Evolutionary conservation across 30 jellyfish, hydroid and myxozoan genomes (phyloP).

Genomic region (Chrysaora quinquecirrha): DNA sequence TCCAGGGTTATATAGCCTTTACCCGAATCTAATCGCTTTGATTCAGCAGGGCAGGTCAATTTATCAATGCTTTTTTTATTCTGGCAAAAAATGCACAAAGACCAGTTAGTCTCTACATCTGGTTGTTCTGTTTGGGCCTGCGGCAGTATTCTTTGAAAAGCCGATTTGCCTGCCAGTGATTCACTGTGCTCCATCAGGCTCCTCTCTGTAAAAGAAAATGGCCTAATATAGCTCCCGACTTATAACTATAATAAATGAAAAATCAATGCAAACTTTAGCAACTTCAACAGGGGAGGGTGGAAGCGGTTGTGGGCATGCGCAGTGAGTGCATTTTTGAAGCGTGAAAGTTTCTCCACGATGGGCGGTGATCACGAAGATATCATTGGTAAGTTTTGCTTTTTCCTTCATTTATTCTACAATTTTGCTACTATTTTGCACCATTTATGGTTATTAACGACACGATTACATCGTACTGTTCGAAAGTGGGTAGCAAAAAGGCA

Average conservation of each 20-base stretch:
- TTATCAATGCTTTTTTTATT: not conserved
- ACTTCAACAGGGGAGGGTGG: not conserved
- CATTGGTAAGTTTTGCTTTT: no score
- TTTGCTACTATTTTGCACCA: no score
- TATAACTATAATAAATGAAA: not conserved
- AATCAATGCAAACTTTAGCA: not conserved
- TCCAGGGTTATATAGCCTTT: not conserved
- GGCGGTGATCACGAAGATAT: no score
- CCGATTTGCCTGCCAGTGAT: not conserved
- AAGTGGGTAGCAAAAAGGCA: no score
- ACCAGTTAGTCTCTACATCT: constrained; percentile 1
- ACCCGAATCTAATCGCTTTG: not conserved
- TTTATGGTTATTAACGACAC: no score
- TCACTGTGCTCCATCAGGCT: not conserved
- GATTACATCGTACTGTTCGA: no score
- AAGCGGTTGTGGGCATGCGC: no score
- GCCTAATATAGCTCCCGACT: not conserved
- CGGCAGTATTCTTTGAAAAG: not conserved
- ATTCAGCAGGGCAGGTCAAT: not conserved
- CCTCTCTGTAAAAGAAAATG: not conserved
- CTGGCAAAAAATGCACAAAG: not conserved
- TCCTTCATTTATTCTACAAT: no score
- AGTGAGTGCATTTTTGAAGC: no score
- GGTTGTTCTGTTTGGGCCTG: not conserved
- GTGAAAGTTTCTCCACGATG: no score